Percentiles rank a stretch among this genome's conserved stretches.
Conservation (phyloP, 2,888 invertebrate species). For the Plutella xylostella region DNA sequence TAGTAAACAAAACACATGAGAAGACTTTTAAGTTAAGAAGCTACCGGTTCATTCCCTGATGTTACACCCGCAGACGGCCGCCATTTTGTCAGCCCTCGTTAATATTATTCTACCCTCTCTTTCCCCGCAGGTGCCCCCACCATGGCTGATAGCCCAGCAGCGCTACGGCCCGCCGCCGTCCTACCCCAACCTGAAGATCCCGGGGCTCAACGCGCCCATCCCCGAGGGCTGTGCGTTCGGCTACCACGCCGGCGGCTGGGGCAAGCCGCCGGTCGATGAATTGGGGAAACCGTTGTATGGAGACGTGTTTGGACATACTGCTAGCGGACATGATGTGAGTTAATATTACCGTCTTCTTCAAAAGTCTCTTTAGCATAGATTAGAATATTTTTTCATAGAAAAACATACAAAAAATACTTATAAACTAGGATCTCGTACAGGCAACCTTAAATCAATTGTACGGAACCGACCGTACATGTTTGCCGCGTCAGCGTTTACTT, state of each 20-base stretch:
- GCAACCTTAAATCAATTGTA: too few relatives aligned
- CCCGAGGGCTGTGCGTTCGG: constrained; percentile 98
- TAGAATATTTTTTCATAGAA: too few relatives aligned
- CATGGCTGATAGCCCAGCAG: constrained; percentile 98
- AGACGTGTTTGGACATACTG: constrained; percentile 94
- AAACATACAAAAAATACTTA: too few relatives aligned
- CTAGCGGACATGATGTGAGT: constrained; percentile 77
- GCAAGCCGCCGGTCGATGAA: constrained; percentile 99
- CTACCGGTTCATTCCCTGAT: too few relatives aligned
- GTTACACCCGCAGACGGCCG: too few relatives aligned
- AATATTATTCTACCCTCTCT: neutral
- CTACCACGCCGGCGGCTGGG: constrained; percentile 99
- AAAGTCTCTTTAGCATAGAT: neutral
- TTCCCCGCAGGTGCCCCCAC: constrained; percentile 78
- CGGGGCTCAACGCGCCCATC: constrained; percentile 97
- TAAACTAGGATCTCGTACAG: too few relatives aligned
- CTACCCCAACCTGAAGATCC: constrained; percentile 97
- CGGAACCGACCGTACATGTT: too few relatives aligned
- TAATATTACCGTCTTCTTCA: neutral
- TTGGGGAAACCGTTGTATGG: constrained; percentile 98
- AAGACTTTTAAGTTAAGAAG: too few relatives aligned
- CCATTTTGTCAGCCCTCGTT: too few relatives aligned
- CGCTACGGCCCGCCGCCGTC: constrained; percentile 99
- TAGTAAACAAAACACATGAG: too few relatives aligned
- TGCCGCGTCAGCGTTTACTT: too few relatives aligned